Conservation (phyloP, 2,113 vertebrate genomes). For the Ursus arctos region DNA sequence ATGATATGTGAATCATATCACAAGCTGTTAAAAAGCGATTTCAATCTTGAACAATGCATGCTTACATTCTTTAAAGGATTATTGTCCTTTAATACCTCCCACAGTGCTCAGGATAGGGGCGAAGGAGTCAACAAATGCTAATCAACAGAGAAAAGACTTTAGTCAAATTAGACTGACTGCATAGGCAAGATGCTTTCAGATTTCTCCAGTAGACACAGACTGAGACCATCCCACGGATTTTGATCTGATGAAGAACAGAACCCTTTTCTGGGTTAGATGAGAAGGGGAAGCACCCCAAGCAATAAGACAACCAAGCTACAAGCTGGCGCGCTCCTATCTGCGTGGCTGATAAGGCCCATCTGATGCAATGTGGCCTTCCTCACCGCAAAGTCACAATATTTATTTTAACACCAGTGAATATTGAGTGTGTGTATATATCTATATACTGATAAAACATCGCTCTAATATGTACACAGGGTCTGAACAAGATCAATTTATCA, state of each 20-base stretch:
- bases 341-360: constrained; percentile 72
- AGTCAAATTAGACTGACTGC: not conserved
- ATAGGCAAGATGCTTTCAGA: not conserved
- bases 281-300: constrained; percentile 30
- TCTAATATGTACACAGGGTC: constrained; percentile 70
- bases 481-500: constrained; percentile 78
- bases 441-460: constrained; percentile 77
- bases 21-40: not conserved
- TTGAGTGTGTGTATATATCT: constrained; percentile 82
- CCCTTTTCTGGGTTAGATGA: not conserved
- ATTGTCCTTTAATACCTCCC: not conserved
- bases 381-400: constrained; percentile 84
- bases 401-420: constrained; percentile 81
- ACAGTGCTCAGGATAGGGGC: not conserved
- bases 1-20: not conserved
- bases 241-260: constrained; percentile 76
- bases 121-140: not conserved
- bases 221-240: not conserved
- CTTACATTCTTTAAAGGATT: not conserved
- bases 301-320: constrained; percentile 13
- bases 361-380: constrained; percentile 73
- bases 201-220: not conserved
- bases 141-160: not conserved
- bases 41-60: not conserved
- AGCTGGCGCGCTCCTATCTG: constrained; percentile 52